These are phyloP conservation scores for Oryzias celebensis DNA, from an alignment of 2,113 vertebrate species.

Conservation along the genomic window DNA sequence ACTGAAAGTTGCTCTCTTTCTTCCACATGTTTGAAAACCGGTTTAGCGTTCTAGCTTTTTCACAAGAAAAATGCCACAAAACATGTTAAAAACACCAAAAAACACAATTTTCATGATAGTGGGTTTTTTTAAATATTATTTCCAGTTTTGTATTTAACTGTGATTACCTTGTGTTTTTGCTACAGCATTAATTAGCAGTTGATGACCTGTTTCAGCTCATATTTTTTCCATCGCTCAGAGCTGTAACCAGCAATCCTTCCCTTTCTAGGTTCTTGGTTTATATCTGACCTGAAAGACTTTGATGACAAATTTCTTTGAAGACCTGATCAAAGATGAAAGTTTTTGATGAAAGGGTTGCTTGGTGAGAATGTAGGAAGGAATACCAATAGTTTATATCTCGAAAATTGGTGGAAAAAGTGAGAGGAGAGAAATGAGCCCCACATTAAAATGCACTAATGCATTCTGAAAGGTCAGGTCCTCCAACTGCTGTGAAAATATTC, in stretches of 20 bases:
- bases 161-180: constrained; percentile 17
- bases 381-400: constrained; percentile 54
- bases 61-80: too few species aligned
- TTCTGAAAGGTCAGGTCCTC: too few species aligned
- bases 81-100: too few species aligned
- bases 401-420: constrained; percentile 16
- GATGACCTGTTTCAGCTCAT: constrained; percentile 59
- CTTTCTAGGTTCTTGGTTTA: constrained; percentile 46
- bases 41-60: not conserved
- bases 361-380: constrained; percentile 63
- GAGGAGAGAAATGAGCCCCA: not conserved
- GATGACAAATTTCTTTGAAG: constrained; percentile 73
- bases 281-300: constrained; percentile 72
- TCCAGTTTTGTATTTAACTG: too few species aligned
- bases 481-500: too few species aligned
- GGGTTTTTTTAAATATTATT: too few species aligned
- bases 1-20: constrained; percentile 28
- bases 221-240: constrained; percentile 52
- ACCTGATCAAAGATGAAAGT: constrained; percentile 68
- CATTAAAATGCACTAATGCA: not conserved
- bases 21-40: not conserved
- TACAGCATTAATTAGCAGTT: constrained; percentile 69
- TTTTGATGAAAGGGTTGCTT: constrained; percentile 72
- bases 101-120: too few species aligned
- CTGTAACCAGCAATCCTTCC: constrained; percentile 31